These are phyloP conservation scores for Netelia fuscicornis DNA, from an alignment of 2,888 invertebrate genomes.

Conservation along the genomic window DNA sequence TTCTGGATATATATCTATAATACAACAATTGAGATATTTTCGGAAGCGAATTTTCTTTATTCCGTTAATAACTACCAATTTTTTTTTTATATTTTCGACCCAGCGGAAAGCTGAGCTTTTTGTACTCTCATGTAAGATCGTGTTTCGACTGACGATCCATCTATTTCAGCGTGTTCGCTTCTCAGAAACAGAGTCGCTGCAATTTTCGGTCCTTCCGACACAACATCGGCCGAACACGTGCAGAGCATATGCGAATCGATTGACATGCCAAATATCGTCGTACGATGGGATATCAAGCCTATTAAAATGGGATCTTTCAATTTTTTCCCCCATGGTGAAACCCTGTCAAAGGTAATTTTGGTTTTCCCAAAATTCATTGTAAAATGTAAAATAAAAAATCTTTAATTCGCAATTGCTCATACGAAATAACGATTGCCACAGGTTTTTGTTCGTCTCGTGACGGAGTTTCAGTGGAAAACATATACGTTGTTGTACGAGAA, in stretches of 20 bases:
- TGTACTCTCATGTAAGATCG: too few relatives aligned
- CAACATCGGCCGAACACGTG: conserved; percentile 90
- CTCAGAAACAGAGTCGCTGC: conserved; percentile 89
- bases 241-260: conserved; percentile 93
- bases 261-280: conserved; percentile 94
- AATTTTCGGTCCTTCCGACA: conserved; percentile 93
- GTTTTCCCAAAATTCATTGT: not conserved
- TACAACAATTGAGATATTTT: too few relatives aligned
- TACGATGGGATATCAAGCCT: conserved; percentile 89
- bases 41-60: too few relatives aligned
- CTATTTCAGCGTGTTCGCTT: conserved; percentile 87
- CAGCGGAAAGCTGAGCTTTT: too few relatives aligned
- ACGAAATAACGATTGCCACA: conserved; percentile 73
- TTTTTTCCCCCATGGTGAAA: conserved; percentile 90
- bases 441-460: conserved; percentile 90
- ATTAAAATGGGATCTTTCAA: conserved; percentile 88
- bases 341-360: conserved; percentile 85
- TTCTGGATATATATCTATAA: conserved; percentile 4
- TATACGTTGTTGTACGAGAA: conserved; percentile 96
- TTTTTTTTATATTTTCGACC: too few relatives aligned
- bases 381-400: not conserved
- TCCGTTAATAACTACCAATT: not conserved
- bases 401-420: not conserved
- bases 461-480: conserved; percentile 91
- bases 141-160: conserved; percentile 10